Conservation (phyloP, 2,113 vertebrate species). For the Ailurus styani region DNA sequence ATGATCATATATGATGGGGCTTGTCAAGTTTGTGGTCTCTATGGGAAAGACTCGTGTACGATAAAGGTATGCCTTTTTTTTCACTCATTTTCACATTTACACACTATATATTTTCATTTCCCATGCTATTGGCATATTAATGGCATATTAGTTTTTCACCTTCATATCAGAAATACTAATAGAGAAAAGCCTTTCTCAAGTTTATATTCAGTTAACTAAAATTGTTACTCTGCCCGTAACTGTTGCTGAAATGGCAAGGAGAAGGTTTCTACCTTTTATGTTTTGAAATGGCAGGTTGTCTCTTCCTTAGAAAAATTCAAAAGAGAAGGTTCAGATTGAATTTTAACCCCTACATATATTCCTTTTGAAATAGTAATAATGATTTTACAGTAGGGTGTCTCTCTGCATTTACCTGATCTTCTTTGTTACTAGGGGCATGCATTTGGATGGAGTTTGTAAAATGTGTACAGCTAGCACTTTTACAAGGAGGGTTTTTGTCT, state of each 20-base stretch:
- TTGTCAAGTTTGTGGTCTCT: conserved; percentile 87
- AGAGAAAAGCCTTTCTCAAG: neutral
- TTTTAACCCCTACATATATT: neutral
- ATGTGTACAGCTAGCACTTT: neutral
- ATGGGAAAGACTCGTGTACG: conserved; percentile 79
- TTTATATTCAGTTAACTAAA: neutral
- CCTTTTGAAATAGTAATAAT: neutral
- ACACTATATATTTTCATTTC: neutral
- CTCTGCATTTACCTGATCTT: neutral
- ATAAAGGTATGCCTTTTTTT: conserved; percentile 82
- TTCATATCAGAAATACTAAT: neutral
- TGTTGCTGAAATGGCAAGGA: neutral
- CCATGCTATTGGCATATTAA: neutral
- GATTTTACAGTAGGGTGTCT: neutral
- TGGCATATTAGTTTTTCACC: neutral
- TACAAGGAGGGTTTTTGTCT: neutral
- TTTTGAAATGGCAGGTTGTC: neutral
- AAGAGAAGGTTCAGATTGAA: neutral
- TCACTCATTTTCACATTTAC: neutral
- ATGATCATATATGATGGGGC: conserved; percentile 87
- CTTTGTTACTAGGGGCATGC: neutral
- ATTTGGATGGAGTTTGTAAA: neutral
- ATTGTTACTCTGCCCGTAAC: neutral
- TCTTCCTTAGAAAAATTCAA: neutral
- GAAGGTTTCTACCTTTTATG: neutral